phyloP scores from a whole-genome alignment of 2,888 invertebrate genomes.

The Aporophyla lueneburgensis region DNA sequence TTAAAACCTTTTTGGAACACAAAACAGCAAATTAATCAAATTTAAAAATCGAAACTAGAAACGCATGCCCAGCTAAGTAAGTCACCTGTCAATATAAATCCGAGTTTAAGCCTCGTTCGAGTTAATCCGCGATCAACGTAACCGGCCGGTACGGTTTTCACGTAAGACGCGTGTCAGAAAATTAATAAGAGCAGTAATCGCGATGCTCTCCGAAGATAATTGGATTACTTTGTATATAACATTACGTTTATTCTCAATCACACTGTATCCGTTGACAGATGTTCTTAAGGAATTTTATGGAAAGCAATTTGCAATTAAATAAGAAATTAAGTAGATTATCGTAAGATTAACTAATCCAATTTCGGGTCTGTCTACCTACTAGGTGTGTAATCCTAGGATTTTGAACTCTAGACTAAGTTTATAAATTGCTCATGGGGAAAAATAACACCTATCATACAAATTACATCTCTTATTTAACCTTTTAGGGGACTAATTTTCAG shows the following conservation, averaged over 20 bases:
- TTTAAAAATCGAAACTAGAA: neutral
- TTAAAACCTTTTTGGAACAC: constrained; percentile 25
- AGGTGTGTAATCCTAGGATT: neutral
- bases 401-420: neutral
- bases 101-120: constrained; percentile 35
- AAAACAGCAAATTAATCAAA: neutral
- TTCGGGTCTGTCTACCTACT: neutral
- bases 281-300: neutral
- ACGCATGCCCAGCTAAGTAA: constrained; percentile 3
- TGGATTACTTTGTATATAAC: constrained; percentile 35
- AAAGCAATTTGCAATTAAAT: neutral
- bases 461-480: too few species aligned
- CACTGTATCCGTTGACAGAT: constrained; percentile 11
- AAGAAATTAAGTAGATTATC: neutral
- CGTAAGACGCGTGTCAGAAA: constrained; percentile 46
- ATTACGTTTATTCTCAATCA: constrained; percentile 21
- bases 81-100: constrained; percentile 42
- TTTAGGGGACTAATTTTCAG: too few species aligned
- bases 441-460: too few species aligned
- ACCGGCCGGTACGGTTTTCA: constrained; percentile 45
- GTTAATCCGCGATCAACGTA: constrained; percentile 48
- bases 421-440: too few species aligned
- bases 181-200: constrained; percentile 42
- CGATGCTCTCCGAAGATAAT: constrained; percentile 39
- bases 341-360: neutral